Base-by-base conservation (phyloP, 2,888 invertebrate species). In the Sepiola atlantica region DNA sequence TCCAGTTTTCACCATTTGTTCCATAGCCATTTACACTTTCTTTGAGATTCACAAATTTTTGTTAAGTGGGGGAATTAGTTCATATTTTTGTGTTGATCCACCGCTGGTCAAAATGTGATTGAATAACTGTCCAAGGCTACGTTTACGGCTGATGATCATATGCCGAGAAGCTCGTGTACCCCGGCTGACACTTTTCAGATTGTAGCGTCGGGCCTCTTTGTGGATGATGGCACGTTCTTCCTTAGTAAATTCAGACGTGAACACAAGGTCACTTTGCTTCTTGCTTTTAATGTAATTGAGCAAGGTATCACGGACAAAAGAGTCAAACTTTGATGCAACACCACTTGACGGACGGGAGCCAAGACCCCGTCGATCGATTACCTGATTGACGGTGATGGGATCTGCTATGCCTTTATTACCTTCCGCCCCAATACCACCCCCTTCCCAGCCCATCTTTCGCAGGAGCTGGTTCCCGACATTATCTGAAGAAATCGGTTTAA, bases 391-490 rank as follows among this genome's bases (percentile, higher is more conserved):
- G 4, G 95, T 96, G 0, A 98, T 97, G 54, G 98, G 98, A 95
- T 98, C 98, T 0, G 97, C 98, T 77, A 98, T 98, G 0, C 98
- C 98, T 93, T 98, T 97, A 0, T 98, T 98, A 0, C 97, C 97
- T 1, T 98, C 97, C 1, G 97, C 97, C 0, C 98, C 98, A 6
- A 98, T 97, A 0, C 98, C 98, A 14, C 98, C 98, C 3, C 98
- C 98, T 12, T 97, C 97, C 98, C 98, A 98, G 0, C 98, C 98
- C 98, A 98, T 98, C 94, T 98, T 97, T 90, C 98, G 97, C 98
- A 98, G 98, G 97, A 98, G 96, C 95, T 98, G 98, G 93, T 97
- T 98, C 21, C 98, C 98, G 93, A 98, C 97, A 95, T 98, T 98
- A 94, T 97, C 97, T 6, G 97, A 97, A 0, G 96, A 95, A 54